A percentile compares a stretch with the other conserved stretches of the same genome.
Evolutionary conservation across 30 jellyfish, hydroid and myxozoan genomes (phyloP).

Genomic region (Nemopilema nomurai): DNA sequence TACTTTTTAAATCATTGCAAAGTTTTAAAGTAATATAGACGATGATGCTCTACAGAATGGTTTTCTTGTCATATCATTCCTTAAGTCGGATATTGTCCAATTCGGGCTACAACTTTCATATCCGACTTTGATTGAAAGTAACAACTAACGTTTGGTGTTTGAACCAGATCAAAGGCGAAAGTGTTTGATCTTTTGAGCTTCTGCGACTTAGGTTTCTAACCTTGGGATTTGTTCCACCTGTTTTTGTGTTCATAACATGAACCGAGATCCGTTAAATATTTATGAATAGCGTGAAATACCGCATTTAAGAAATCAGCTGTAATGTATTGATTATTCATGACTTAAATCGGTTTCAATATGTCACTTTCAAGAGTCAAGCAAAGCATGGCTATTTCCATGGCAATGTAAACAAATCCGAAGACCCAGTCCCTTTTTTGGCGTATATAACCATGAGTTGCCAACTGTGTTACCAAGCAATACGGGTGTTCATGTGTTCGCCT

Average conservation of each 20-base stretch:
- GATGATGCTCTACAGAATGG: no score
- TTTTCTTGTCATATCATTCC: no score
- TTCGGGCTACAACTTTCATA: no score
- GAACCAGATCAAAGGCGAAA: no score
- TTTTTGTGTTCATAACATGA: not conserved
- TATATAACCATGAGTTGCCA: not conserved
- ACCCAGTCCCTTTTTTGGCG: not conserved
- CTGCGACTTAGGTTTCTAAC: not conserved
- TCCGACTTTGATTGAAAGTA: no score
- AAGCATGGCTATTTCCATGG: slow-evolving; percentile 39
- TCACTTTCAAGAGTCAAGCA: slow-evolving; percentile 4
- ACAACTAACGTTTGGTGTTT: no score
- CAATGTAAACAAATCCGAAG: slow-evolving; percentile 33
- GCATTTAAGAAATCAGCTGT: slow-evolving; percentile 37
- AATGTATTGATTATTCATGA: slow-evolving; percentile 45
- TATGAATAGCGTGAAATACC: slow-evolving; percentile 53
- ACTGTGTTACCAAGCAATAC: not conserved
- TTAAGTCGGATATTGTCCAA: no score
- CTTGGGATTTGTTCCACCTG: slow-evolving; percentile 34
- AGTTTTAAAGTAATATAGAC: no score
- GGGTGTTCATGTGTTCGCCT: not conserved
- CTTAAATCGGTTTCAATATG: slow-evolving; percentile 11
- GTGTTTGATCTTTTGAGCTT: not conserved
- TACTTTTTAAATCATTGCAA: no score
- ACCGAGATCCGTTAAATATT: slow-evolving; percentile 20